A percentile compares a stretch with the other conserved stretches of the same genome.
Evolutionary conservation across 2,113 vertebrate genomes (phyloP).

Genomic region (Bettongia penicillata): DNA sequence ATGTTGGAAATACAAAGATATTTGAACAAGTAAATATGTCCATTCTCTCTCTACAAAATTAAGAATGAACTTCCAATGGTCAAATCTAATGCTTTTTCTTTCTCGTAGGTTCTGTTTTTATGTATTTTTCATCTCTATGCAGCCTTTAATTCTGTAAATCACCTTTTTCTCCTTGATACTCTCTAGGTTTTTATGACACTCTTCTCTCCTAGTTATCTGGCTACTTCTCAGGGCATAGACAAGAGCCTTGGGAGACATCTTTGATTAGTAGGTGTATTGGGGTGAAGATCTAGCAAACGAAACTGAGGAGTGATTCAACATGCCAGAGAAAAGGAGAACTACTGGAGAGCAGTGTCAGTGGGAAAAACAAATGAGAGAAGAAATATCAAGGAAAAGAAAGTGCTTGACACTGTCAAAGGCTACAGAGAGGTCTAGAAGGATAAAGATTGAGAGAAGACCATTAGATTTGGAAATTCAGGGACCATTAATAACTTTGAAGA

Average conservation of each 20-base stretch:
- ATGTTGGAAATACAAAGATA: neutral
- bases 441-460: neutral
- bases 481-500: neutral
- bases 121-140: neutral
- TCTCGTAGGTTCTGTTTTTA: neutral
- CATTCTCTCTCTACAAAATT: neutral
- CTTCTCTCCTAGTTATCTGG: neutral
- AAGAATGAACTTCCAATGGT: fast-evolving
- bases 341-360: neutral
- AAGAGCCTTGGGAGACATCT: neutral
- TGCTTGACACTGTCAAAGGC: neutral
- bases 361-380: neutral
- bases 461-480: neutral
- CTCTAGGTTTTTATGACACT: neutral
- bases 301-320: neutral
- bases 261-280: neutral
- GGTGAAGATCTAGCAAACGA: neutral
- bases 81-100: neutral
- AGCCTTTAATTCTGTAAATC: neutral
- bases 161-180: neutral
- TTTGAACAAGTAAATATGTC: neutral
- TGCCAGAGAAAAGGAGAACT: neutral
- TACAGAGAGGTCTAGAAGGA: neutral
- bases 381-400: neutral
- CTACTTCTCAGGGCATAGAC: neutral